phyloP scores from a whole-genome alignment of 2,113 vertebrate genomes.

The Atlantisia rogersi region DNA sequence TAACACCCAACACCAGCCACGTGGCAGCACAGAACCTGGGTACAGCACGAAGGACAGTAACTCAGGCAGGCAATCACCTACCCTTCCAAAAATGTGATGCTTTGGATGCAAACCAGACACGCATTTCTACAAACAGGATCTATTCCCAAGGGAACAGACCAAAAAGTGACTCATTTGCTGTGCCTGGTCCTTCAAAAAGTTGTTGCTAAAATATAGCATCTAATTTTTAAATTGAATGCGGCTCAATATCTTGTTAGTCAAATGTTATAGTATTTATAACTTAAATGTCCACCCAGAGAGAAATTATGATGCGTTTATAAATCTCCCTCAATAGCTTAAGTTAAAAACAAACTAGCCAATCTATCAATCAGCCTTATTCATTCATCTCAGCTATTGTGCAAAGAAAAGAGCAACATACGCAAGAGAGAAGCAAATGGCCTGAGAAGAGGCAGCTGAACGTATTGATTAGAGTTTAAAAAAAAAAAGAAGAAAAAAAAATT shows the following conservation, averaged over 20 bases:
- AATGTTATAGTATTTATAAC: not conserved
- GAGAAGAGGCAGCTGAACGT: slow-evolving; percentile 57
- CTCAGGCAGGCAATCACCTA: not conserved
- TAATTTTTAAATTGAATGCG: not conserved
- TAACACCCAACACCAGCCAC: not conserved
- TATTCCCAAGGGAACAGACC: not conserved
- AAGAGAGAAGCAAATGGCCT: slow-evolving; percentile 48
- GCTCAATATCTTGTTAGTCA: slow-evolving; percentile 12
- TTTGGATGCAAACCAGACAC: not conserved
- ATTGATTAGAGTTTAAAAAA: slow-evolving; percentile 52
- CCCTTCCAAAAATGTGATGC: not conserved
- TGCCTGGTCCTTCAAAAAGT: not conserved
- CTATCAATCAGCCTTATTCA: slow-evolving; percentile 61
- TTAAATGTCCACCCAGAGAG: slow-evolving; percentile 12
- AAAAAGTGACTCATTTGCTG: not conserved
- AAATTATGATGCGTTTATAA: slow-evolving; percentile 41
- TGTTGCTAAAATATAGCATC: not conserved
- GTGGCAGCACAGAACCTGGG: not conserved
- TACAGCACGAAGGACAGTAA: not conserved
- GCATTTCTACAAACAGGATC: not conserved
- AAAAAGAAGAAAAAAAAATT: slow-evolving; percentile 33
- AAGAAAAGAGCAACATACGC: slow-evolving; percentile 45
- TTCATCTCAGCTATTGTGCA: slow-evolving; percentile 48
- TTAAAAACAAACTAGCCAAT: slow-evolving; percentile 57
- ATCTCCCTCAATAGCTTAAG: slow-evolving; percentile 27